These are phyloP conservation scores for Pachypeltis micranthus DNA, from an alignment of 1,140 invertebrate species.

Conservation along the genomic window DNA sequence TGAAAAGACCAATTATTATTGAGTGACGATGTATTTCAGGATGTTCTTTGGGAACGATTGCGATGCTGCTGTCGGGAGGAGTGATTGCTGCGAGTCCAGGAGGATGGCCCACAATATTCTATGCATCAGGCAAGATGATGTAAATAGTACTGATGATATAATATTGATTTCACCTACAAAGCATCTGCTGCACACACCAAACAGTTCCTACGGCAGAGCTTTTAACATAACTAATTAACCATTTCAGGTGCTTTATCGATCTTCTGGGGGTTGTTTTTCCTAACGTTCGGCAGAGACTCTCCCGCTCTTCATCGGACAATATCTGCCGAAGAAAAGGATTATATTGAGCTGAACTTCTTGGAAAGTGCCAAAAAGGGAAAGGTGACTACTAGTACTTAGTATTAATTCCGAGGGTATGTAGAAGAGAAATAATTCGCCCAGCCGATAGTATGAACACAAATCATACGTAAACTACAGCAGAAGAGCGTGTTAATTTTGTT, in stretches of 20 bases:
- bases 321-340: slow-evolving; percentile 40
- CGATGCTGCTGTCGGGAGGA: slow-evolving; percentile 8
- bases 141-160: no score
- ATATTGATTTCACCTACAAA: no score
- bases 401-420: no score
- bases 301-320: slow-evolving; percentile 50
- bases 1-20: neutral
- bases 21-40: slow-evolving; percentile 12
- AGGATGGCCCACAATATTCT: slow-evolving; percentile 19
- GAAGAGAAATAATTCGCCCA: no score
- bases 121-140: slow-evolving; percentile 13
- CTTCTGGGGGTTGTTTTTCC: slow-evolving; percentile 48
- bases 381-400: slow-evolving; percentile 21
- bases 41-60: slow-evolving; percentile 20
- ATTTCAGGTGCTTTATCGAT: slow-evolving; percentile 44
- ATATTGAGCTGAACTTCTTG: slow-evolving; percentile 22
- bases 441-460: no score
- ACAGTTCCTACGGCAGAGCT: no score
- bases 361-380: slow-evolving; percentile 15
- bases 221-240: neutral
- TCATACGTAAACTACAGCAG: no score
- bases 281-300: slow-evolving; percentile 47
- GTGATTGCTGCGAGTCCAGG: slow-evolving; percentile 11
- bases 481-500: no score
- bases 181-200: no score